Conservation (phyloP, 2,113 vertebrate genomes). For the Odocoileus hemionus region DNA sequence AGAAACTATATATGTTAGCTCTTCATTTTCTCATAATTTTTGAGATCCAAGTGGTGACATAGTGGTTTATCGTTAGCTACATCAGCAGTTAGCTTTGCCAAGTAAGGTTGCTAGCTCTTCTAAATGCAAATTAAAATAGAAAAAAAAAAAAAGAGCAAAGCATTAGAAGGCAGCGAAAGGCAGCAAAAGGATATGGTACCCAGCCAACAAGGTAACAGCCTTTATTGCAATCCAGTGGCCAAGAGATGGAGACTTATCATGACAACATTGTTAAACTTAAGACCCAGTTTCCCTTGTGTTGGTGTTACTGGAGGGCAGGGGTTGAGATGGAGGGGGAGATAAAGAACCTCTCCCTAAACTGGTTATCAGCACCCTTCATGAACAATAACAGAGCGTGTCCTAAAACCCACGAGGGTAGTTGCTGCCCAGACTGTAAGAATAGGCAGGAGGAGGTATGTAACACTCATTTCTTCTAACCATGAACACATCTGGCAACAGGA, state of each 20-base stretch:
- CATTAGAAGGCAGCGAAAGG: constrained; percentile 33
- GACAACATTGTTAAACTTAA: neutral
- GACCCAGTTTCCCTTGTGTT: neutral
- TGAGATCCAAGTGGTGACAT: constrained; percentile 31
- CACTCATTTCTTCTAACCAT: neutral
- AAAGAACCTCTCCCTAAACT: neutral
- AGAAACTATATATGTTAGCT: neutral
- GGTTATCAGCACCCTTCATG: neutral
- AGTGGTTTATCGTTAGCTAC: constrained; percentile 31
- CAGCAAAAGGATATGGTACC: constrained; percentile 29
- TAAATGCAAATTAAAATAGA: constrained; percentile 66
- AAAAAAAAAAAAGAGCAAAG: neutral
- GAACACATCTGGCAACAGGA: neutral
- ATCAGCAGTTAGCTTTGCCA: constrained; percentile 66
- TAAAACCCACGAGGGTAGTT: neutral
- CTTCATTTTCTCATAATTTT: constrained; percentile 25
- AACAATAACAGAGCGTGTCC: neutral
- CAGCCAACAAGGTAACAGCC: constrained; percentile 30
- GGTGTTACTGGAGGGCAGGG: neutral
- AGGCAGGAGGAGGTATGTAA: rapidly evolving
- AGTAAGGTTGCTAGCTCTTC: constrained; percentile 44
- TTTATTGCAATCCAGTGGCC: neutral
- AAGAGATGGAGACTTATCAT: neutral
- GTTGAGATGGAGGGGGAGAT: neutral
- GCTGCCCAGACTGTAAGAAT: neutral